Conservation (phyloP, 92 coral and sea anemone species). For the Plumapathes pennacea region DNA sequence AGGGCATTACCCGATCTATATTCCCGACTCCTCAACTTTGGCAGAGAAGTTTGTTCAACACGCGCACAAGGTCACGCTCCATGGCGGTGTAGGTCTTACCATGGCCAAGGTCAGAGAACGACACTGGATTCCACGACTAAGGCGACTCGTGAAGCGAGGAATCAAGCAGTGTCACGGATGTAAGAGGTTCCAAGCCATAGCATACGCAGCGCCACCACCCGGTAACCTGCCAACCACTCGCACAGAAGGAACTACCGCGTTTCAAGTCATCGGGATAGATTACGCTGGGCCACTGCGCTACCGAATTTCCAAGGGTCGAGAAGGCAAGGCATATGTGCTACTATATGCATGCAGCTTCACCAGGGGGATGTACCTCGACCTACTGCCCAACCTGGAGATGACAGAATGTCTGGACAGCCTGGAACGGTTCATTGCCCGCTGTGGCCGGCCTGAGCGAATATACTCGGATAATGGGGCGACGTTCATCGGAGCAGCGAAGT, state of each 20-base stretch:
- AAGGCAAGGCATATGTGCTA: slow-evolving; percentile 26
- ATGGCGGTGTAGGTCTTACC: slow-evolving; percentile 20
- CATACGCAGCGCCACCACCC: slow-evolving; percentile 19
- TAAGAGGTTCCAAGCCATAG: slow-evolving; percentile 8
- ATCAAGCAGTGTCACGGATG: slow-evolving; percentile 15
- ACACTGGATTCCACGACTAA: slow-evolving; percentile 15
- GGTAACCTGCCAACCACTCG: slow-evolving; percentile 3
- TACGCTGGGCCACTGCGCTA: slow-evolving; percentile 12
- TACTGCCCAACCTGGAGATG: slow-evolving; percentile 11
- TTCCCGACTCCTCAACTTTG: slow-evolving; percentile 42
- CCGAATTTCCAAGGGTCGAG: slow-evolving; percentile 10
- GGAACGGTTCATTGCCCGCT: slow-evolving; percentile 7
- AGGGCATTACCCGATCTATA: slow-evolving; percentile 33
- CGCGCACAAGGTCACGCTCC: slow-evolving; percentile 25
- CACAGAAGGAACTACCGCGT: slow-evolving; percentile 4
- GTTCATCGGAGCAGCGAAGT: slow-evolving; percentile 37
- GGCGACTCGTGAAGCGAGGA: slow-evolving; percentile 7
- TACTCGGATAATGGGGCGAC: slow-evolving; percentile 32
- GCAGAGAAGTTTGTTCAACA: slow-evolving; percentile 13
- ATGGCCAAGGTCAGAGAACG: slow-evolving; percentile 14
- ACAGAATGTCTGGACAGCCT: slow-evolving; percentile 11
- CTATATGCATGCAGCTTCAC: slow-evolving; percentile 24
- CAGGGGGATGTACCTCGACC: slow-evolving; percentile 19
- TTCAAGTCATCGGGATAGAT: slow-evolving; percentile 8
- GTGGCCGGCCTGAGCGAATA: slow-evolving; percentile 20